Conservation (phyloP, 2,888 invertebrate genomes). For the Dryocosmus kuriphilus region DNA sequence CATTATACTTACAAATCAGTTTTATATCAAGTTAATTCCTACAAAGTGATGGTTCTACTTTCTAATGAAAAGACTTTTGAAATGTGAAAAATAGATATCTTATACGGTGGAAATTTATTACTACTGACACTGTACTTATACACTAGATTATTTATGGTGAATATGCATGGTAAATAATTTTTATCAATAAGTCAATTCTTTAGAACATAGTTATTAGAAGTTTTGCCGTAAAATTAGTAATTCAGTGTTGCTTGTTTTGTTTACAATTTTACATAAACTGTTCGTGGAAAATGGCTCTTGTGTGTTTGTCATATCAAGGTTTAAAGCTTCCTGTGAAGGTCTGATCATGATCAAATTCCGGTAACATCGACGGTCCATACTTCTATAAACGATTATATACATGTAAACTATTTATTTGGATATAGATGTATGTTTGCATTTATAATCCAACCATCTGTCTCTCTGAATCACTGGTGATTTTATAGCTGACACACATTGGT, state of each 20-base stretch:
- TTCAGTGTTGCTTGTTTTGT: background rate
- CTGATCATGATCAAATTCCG: slow-evolving; percentile 2
- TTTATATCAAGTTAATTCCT: background rate
- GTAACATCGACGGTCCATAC: background rate
- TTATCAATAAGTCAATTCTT: no score
- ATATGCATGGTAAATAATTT: no score
- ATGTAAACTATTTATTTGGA: slow-evolving; percentile 13
- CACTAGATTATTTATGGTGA: no score
- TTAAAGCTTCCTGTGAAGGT: slow-evolving; percentile 26
- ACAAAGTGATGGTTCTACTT: background rate
- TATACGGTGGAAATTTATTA: no score
- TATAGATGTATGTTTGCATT: slow-evolving; percentile 19
- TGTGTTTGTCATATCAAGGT: slow-evolving; percentile 28
- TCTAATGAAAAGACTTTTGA: no score
- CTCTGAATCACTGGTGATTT: slow-evolving; percentile 5
- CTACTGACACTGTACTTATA: no score
- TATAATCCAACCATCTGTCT: background rate
- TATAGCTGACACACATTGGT: no score
- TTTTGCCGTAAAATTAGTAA: background rate
- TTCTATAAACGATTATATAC: background rate
- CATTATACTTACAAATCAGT: background rate
- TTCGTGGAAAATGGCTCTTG: background rate
- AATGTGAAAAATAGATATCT: no score
- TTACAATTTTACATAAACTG: background rate
- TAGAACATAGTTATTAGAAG: no score